Conservation (phyloP, 2,888 invertebrate genomes). For the Orthosia gracilis region DNA sequence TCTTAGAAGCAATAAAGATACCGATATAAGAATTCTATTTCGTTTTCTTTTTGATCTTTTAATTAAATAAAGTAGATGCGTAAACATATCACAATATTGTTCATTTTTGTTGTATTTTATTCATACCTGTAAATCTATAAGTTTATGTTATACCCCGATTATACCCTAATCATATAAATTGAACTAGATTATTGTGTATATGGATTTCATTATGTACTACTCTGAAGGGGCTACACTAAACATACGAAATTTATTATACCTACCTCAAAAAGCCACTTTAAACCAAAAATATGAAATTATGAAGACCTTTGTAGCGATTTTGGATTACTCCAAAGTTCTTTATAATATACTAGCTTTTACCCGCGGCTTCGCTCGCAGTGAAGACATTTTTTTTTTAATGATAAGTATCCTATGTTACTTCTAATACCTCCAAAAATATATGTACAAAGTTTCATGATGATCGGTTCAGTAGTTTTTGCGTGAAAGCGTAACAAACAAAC, state of each 20-base stretch:
- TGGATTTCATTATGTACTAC: slow-evolving; percentile 11
- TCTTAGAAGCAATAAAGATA: slow-evolving; percentile 14
- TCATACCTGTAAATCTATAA: slow-evolving; percentile 23
- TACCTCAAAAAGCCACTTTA: background rate
- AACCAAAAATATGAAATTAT: no score
- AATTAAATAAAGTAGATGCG: slow-evolving; percentile 39
- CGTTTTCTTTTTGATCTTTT: slow-evolving; percentile 38
- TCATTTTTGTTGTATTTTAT: slow-evolving; percentile 27
- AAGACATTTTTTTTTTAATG: no score
- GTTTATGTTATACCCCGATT: slow-evolving; percentile 13
- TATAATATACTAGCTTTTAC: no score
- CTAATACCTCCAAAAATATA: no score
- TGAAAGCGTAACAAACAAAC: no score
- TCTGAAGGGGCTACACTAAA: background rate
- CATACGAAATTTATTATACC: background rate
- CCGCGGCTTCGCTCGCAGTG: no score
- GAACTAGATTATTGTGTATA: slow-evolving; percentile 14
- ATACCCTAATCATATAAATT: slow-evolving; percentile 40
- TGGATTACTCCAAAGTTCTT: no score
- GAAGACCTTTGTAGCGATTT: no score
- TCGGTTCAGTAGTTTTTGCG: no score
- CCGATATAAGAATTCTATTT: slow-evolving; percentile 1
- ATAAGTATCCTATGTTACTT: no score
- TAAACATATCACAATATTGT: slow-evolving; percentile 23
- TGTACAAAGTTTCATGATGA: no score